phyloP scores from a whole-genome alignment of 2,797 vertebrate species.

The Anolis apletophallus region DNA sequence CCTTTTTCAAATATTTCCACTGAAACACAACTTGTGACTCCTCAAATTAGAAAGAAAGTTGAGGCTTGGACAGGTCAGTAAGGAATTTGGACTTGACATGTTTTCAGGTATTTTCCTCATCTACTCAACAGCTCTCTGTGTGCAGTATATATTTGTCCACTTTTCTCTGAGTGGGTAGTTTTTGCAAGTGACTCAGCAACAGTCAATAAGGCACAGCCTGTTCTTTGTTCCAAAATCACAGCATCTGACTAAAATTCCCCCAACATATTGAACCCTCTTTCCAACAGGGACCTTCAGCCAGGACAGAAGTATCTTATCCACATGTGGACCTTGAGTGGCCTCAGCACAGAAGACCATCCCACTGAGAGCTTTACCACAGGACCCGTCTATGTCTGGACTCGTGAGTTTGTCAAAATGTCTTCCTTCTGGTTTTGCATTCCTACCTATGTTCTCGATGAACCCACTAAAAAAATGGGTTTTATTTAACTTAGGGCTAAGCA shows the following conservation, averaged over 20 bases:
- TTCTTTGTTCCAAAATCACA: slow-evolving; percentile 13
- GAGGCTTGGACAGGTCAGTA: not conserved
- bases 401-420: slow-evolving; percentile 78
- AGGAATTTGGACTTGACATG: slow-evolving; percentile 9
- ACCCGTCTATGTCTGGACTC: slow-evolving; percentile 89
- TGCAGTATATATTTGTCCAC: slow-evolving; percentile 24
- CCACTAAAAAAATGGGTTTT: not conserved
- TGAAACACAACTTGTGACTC: not conserved
- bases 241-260: slow-evolving; percentile 8
- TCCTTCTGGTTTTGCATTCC: not conserved
- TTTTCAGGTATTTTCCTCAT: slow-evolving; percentile 27
- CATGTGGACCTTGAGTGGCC: slow-evolving; percentile 87
- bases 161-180: slow-evolving; percentile 11
- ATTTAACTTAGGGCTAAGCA: not conserved
- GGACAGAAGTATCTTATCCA: slow-evolving; percentile 89
- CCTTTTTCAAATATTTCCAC: not conserved
- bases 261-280: slow-evolving; percentile 1
- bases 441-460: not conserved
- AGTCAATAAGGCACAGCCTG: slow-evolving; percentile 1
- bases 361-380: slow-evolving; percentile 88
- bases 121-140: slow-evolving; percentile 12
- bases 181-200: slow-evolving; percentile 9
- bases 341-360: slow-evolving; percentile 83
- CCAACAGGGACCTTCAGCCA: slow-evolving; percentile 87
- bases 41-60: slow-evolving; percentile 16